These are phyloP conservation scores for Pteropus alecto DNA, from an alignment of 2,113 vertebrate genomes.

Conservation along the genomic window DNA sequence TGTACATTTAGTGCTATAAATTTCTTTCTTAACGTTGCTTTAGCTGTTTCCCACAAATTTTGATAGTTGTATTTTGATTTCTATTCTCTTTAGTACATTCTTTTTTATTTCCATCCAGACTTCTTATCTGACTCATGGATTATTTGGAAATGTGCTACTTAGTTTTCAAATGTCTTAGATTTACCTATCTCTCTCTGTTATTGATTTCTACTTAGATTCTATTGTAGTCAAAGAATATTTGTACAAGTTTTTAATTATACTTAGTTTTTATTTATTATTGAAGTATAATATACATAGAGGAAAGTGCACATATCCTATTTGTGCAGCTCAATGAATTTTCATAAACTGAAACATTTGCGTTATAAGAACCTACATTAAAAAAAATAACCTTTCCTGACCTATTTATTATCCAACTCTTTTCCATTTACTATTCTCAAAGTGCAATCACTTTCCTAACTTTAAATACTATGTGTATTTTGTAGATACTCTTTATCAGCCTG, in stretches of 20 bases:
- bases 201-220: background rate
- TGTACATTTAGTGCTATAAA: background rate
- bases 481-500: background rate
- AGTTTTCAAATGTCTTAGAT: background rate
- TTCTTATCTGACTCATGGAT: background rate
- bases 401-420: background rate
- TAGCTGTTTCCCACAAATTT: background rate
- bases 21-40: background rate
- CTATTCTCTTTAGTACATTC: background rate
- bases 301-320: background rate
- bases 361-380: background rate
- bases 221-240: background rate
- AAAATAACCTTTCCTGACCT: background rate
- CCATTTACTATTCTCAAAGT: background rate
- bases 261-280: background rate
- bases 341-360: background rate
- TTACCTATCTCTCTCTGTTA: background rate
- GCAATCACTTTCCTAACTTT: background rate
- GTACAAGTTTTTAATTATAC: background rate
- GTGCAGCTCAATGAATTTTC: background rate
- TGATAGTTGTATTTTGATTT: background rate
- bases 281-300: background rate
- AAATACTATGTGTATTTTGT: background rate
- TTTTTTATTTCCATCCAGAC: background rate
- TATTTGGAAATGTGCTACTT: background rate